These are phyloP conservation scores for Sialia sialis DNA, from an alignment of 2,113 vertebrate genomes.

Conservation along the genomic window DNA sequence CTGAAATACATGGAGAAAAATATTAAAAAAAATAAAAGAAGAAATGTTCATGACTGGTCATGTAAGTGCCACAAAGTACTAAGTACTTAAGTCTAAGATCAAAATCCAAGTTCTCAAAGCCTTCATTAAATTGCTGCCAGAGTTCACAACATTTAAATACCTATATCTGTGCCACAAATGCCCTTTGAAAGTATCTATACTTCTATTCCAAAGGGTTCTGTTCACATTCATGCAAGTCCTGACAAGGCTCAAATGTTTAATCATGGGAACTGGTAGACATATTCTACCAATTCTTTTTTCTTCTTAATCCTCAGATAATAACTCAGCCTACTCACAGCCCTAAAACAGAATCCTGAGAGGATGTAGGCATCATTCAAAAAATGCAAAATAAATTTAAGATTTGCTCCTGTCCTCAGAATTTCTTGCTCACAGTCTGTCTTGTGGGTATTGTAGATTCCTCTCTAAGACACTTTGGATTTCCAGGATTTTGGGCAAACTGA, in stretches of 20 bases:
- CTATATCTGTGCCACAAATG: neutral
- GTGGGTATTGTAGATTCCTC: neutral
- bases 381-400: neutral
- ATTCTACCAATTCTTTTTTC: neutral
- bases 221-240: neutral
- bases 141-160: neutral
- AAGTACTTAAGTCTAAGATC: neutral
- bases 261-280: neutral
- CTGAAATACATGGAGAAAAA: neutral
- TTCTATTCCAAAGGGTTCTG: neutral
- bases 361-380: neutral
- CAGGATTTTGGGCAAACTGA: accelerated
- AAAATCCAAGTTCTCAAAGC: neutral
- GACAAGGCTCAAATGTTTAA: neutral
- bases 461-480: neutral
- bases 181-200: neutral
- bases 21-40: neutral
- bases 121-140: neutral
- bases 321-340: neutral
- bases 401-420: neutral
- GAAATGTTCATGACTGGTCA: neutral
- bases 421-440: neutral
- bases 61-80: neutral
- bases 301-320: neutral
- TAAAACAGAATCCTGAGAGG: neutral